Conservation (phyloP, 2,113 vertebrate species). For the Aplodontia rufa region DNA sequence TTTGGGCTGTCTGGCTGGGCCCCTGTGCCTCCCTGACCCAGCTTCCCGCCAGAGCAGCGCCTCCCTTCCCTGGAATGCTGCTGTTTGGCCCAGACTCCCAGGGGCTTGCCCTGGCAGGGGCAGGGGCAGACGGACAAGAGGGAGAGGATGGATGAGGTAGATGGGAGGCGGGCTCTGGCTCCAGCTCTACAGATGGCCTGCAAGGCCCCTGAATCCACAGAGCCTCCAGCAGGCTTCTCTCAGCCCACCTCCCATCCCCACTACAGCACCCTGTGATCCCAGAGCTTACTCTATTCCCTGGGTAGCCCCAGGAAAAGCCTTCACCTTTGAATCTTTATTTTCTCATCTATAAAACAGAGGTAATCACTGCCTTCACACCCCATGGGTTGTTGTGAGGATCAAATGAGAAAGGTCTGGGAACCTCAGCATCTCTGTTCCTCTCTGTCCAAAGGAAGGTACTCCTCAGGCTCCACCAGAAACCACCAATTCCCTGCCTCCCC, state of each 20-base stretch:
- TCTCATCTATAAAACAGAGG: not conserved
- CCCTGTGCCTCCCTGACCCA: not conserved
- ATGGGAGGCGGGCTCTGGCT: not conserved
- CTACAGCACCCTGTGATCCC: fast-evolving
- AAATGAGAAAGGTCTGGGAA: not conserved
- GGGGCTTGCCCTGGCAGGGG: not conserved
- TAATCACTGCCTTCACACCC: not conserved
- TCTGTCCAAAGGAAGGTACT: not conserved
- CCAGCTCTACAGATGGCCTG: not conserved
- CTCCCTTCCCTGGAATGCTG: not conserved
- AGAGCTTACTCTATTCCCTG: not conserved
- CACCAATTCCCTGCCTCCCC: not conserved
- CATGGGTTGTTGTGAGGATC: not conserved
- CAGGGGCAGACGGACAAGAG: not conserved
- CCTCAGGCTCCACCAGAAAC: not conserved
- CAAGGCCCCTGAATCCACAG: not conserved
- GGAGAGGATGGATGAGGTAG: not conserved
- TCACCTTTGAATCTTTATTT: not conserved
- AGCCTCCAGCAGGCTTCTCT: not conserved
- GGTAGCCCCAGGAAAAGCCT: not conserved
- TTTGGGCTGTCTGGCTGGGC: not conserved
- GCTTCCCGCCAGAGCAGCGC: not conserved
- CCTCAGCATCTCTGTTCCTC: not conserved
- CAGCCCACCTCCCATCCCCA: not conserved
- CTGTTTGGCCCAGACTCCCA: not conserved